Conservation (phyloP, 2,113 vertebrate genomes). For the Terrapene triunguis region DNA sequence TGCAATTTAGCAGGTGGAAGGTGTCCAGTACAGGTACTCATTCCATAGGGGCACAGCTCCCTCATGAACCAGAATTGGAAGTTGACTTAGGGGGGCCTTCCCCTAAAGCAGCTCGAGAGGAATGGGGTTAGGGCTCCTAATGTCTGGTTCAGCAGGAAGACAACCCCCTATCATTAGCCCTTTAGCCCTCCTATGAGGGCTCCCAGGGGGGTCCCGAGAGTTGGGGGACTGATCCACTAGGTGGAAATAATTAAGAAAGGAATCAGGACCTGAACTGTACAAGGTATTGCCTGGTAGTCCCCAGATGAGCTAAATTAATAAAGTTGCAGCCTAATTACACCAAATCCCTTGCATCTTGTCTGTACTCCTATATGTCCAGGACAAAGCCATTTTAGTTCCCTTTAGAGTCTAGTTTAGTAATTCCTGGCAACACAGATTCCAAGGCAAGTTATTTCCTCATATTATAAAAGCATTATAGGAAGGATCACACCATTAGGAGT, state of each 20-base stretch:
- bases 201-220: not conserved
- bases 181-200: not conserved
- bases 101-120: not conserved
- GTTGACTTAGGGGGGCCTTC: not conserved
- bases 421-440: conserved; percentile 40
- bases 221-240: not conserved
- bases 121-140: not conserved
- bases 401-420: not conserved
- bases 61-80: not conserved
- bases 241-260: not conserved
- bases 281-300: not conserved
- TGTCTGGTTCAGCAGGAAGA: not conserved
- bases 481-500: not conserved
- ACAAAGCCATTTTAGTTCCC: not conserved
- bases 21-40: not conserved
- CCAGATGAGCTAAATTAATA: not conserved
- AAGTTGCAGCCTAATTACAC: conserved; percentile 11
- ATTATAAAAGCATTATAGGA: not conserved
- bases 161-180: not conserved
- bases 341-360: not conserved
- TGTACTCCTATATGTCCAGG: conserved; percentile 5
- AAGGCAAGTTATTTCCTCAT: not conserved
- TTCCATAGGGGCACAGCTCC: not conserved
- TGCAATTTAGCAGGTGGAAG: not conserved
- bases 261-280: not conserved